A percentile compares a stretch with the other conserved stretches of the same genome.
Evolutionary conservation across 2,888 invertebrate species (phyloP).

Genomic region (Drosophila vallismaia): DNA sequence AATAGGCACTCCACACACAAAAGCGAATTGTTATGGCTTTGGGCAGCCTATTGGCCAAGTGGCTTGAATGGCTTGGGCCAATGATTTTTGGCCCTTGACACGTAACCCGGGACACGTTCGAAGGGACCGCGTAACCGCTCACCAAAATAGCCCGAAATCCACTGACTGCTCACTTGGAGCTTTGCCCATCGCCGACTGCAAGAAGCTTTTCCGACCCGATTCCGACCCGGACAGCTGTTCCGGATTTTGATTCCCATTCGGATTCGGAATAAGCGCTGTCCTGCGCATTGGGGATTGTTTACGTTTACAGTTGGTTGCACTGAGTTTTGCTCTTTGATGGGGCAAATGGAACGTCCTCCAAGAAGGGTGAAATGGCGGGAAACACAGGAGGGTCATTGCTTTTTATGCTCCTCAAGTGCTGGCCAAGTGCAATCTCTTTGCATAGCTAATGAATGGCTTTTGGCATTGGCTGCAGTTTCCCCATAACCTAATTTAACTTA

Average conservation of each 20-base stretch:
- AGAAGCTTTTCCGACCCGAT: constrained; percentile 36
- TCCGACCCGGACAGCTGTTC: constrained; percentile 40
- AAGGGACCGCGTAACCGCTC: constrained; percentile 40
- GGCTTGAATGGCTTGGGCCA: constrained; percentile 1
- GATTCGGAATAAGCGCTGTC: constrained; percentile 40
- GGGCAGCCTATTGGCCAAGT: constrained; percentile 65
- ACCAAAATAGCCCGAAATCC: constrained; percentile 62
- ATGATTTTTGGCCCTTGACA: constrained; percentile 29
- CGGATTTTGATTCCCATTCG: constrained; percentile 7
- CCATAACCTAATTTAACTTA: neutral
- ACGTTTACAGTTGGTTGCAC: constrained; percentile 67
- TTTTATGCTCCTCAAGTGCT: constrained; percentile 35
- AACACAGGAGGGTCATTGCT: constrained; percentile 26
- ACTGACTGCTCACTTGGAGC: constrained; percentile 74
- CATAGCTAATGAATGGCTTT: constrained; percentile 39
- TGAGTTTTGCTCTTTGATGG: constrained; percentile 38
- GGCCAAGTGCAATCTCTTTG: constrained; percentile 35
- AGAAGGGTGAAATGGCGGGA: neutral
- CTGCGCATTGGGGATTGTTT: constrained; percentile 77
- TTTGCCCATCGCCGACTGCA: constrained; percentile 47
- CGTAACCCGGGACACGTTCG: constrained; percentile 34
- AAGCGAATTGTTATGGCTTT: constrained; percentile 28
- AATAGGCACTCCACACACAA: constrained; percentile 11
- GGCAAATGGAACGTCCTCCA: neutral
- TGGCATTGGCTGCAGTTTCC: constrained; percentile 7